phyloP scores from a whole-genome alignment of 2,888 invertebrate genomes.

The Coelopa pilipes region DNA sequence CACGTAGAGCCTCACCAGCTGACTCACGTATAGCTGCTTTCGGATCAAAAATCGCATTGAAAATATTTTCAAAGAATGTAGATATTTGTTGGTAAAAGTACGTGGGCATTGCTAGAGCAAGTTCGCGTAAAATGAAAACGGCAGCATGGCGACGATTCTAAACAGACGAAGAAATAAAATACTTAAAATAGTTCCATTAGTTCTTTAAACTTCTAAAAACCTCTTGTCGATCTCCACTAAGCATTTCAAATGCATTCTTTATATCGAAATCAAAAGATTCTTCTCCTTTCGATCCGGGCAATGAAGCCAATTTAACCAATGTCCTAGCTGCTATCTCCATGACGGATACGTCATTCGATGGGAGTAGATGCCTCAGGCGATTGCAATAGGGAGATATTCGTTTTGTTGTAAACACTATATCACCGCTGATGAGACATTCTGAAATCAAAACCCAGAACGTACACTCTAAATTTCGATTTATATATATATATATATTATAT shows the following conservation, averaged over 20 bases:
- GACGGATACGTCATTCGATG: slow-evolving; percentile 90
- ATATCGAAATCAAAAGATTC: slow-evolving; percentile 99
- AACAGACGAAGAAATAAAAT: slow-evolving; percentile 34
- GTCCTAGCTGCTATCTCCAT: slow-evolving; percentile 97
- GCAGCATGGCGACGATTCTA: slow-evolving; percentile 89
- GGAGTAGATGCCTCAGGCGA: slow-evolving; percentile 88
- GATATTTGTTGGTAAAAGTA: slow-evolving; percentile 97
- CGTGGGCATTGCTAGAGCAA: slow-evolving; percentile 95
- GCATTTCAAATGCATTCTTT: slow-evolving; percentile 94
- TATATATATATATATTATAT: slow-evolving; percentile 44
- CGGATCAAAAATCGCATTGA: slow-evolving; percentile 90
- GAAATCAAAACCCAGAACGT: slow-evolving; percentile 50
- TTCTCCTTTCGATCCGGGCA: slow-evolving; percentile 92
- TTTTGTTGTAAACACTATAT: slow-evolving; percentile 91
- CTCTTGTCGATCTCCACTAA: slow-evolving; percentile 90
- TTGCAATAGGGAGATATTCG: slow-evolving; percentile 92
- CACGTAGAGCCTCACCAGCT: slow-evolving; percentile 93
- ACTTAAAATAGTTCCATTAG: neutral
- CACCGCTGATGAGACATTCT: slow-evolving; percentile 94
- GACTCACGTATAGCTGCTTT: slow-evolving; percentile 92
- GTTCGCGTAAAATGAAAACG: slow-evolving; percentile 89
- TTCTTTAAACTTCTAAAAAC: slow-evolving; percentile 50
- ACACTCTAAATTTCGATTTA: neutral
- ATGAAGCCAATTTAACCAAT: slow-evolving; percentile 90
- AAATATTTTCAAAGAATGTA: slow-evolving; percentile 92